Base-by-base conservation (phyloP, 35 echinoderm and acorn worm genomes). In the Diadema setosum region DNA sequence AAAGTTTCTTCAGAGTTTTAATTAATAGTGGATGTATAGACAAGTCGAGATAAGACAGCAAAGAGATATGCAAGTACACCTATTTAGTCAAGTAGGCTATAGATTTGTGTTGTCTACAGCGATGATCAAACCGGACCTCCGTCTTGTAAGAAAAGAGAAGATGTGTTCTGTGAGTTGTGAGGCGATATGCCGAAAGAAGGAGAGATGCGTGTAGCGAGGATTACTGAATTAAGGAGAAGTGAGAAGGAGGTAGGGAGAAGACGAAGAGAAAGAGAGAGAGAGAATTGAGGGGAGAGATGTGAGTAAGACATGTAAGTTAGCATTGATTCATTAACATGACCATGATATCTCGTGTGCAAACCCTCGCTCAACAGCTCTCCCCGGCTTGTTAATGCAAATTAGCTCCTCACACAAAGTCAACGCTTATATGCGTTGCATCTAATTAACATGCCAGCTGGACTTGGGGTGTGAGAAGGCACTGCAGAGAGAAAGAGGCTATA, bases 371-470 rank as follows among this genome's bases (percentile, higher is more conserved):
- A 42, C 40, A 39, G 40, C 73, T 78, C 73, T 78, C 73, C 44
- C 73, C 11, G 33, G 73, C 73, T 78, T 78, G 73, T 78, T 78
- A 78, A 78, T 78, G 73, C 73, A 78, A 78, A 78, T 78, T 78
- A 78, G 73, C 73, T 78, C 37, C 73, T 78, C 73, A 78, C 73
- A 78, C 73, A 78, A 78, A 78, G 73, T 78, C 73, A 78, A 44
- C 40, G 73, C 73, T 78, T 78, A 44, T 78, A 44, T 78, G 73
- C 73, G 27, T 78, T 78, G 73, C 73, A 78, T 78, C 73, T 78
- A 78, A 78, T 78, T 78, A 78, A 78, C 73, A 78, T 78, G 73
- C 35, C 73, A 78, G 73, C 39, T 78, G 73, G 73, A 78, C 73
- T 1, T 26, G 37, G 63, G 21, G 63, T 67, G 37, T 21, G 33